Evolutionary conservation across 2,888 invertebrate genomes (phyloP), one percentile per base, ranked within the genome.

Genomic region (Criorhina ranunculi): DNA sequence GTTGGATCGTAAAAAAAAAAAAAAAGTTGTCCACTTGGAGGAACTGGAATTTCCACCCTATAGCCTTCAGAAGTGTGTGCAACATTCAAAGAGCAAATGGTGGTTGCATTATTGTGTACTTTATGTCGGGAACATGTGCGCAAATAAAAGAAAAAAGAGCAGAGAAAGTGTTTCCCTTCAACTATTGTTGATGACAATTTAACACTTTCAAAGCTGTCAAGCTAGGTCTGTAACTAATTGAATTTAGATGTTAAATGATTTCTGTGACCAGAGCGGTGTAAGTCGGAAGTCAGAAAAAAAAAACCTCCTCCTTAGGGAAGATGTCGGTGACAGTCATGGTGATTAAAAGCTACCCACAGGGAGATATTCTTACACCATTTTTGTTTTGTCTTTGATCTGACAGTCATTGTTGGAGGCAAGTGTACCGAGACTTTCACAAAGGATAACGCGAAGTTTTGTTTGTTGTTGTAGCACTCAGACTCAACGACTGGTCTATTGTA

Each of bases 1-100:
- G 33, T 64, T 64, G 17, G 9, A 49, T 46, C 19, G 35, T 64
- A 35, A 60, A 44, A 53, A 31, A n/a, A n/a, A 35, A 60, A 44
- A 53, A 12, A 57, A 17, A 57, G 51, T 35, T 57, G 6, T 11
- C 11, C 53, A 8, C 15, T 31, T 15, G 12, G 9, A 9, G 33
- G 15, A 8, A 19, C 51, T 19, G 3, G 31, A 1, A 33, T 15
- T 29, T 33, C n/a, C 37, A 35, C 9, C 19, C 29, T 12, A 0
- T 15, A 12, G 35, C 8, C 9, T 8, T 35, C 1, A 19, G 11
- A 4, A 7, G 12, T n/a, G 12, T 5, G 2, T 42, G 46, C 24
- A 6, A 29, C 29, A 49, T 29, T 1, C 49, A n/a, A n/a, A 29
- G 24, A 19, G 5, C 9, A 19, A 46, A 17, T 4, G 49, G 9